Evolutionary conservation across 2,888 invertebrate species (phyloP), one percentile per base, ranked within the genome.

Genomic region (Machimus atricapillus): DNA sequence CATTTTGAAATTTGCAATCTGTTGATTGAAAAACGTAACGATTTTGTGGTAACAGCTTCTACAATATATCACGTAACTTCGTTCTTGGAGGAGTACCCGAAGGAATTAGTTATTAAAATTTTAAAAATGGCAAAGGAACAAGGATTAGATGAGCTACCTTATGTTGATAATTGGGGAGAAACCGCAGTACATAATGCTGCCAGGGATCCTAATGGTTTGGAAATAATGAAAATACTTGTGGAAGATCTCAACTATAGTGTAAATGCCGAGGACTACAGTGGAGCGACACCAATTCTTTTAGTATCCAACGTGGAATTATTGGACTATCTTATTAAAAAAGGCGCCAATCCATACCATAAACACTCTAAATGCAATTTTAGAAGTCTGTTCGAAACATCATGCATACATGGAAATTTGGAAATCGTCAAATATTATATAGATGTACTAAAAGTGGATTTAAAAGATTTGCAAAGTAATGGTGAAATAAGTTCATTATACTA

Each of bases 251-350:
- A 82, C 19, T 82, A 82, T 27, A 19, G 34, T 31, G 56, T 82
- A 52, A 52, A 82, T 34, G 23, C 19, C 12, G 34, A 58, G 8
- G 46, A 82, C 31, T 34, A 82, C 58, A 34, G n/a, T 58, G 82
- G 82, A 12, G 16, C 40, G 7, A 37, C 16, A 58, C 82, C 82
- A 58, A 43, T 46, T 27, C 56, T 82, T n/a, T 8, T 27, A 31
- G 52, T 82, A 7, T 16, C 52, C 27, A 82, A 31, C 31, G 27
- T 82, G 1, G 82, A 56, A 52, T 0, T 58, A 5, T 27, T 82
- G n/a, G 82, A 82, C 34, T 82, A 82, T 34, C 19, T 82, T n/a
- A 82, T 82, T 58, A 58, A 58, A 58, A 82, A 58, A 56, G 82
- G 82, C 14, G 82, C 82, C 27, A 19, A 82, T 58, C 66, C 82